Evolutionary conservation across 2,888 invertebrate species (phyloP).

Genomic region (Willowsia nigromaculata): DNA sequence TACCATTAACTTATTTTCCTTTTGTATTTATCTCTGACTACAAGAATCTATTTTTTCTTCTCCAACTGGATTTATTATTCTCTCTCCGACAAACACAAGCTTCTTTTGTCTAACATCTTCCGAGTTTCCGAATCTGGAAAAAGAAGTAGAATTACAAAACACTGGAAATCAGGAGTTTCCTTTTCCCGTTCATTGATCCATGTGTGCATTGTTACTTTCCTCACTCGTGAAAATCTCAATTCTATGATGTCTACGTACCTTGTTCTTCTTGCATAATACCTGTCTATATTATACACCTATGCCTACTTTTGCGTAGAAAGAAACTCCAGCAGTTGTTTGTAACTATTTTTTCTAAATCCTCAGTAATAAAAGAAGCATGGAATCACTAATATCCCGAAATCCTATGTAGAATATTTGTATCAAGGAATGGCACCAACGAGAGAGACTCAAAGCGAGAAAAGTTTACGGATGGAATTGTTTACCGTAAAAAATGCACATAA

Average conservation of each 20-base stretch:
- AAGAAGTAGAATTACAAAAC: constrained; percentile 52
- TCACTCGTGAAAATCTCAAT: neutral
- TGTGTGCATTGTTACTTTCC: constrained; percentile 21
- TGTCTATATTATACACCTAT: neutral
- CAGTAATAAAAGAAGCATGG: constrained; percentile 12
- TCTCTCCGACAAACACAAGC: neutral
- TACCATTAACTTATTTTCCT: neutral
- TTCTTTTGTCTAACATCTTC: constrained; percentile 43
- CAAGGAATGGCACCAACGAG: neutral
- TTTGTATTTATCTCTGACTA: neutral
- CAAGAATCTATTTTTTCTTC: constrained; percentile 7
- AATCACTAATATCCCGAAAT: constrained; percentile 38
- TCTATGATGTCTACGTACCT: neutral
- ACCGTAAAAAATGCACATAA: constrained; percentile 42
- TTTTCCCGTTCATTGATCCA: constrained; percentile 65
- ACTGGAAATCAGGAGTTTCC: constrained; percentile 64
- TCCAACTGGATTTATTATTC: constrained; percentile 55
- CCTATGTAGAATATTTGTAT: neutral
- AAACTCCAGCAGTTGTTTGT: neutral
- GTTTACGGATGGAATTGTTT: constrained; percentile 9
- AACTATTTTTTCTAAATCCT: constrained; percentile 7
- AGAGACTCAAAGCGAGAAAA: neutral
- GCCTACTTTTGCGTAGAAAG: neutral
- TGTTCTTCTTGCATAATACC: neutral
- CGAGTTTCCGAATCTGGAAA: constrained; percentile 34